Conservation (phyloP, 2,797 vertebrate genomes). For the Trematomus bernacchii region DNA sequence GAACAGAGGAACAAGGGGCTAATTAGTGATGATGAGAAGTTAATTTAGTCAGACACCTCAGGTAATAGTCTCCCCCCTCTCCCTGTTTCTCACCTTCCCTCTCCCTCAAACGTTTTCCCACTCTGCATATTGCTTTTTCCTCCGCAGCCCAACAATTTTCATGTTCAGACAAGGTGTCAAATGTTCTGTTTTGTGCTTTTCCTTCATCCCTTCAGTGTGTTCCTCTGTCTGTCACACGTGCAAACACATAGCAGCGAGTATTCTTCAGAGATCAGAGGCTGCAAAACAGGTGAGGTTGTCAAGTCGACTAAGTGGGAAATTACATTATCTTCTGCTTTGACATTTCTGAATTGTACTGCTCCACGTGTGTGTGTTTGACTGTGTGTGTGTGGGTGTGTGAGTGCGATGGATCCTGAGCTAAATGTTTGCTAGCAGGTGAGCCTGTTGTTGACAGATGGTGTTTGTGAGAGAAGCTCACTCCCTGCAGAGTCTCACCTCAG, state of each 20-base stretch:
- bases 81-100: conserved; percentile 53
- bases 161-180: conserved; percentile 74
- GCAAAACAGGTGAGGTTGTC: conserved; percentile 74
- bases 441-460: conserved; percentile 93
- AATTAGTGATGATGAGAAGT: conserved; percentile 85
- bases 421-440: conserved; percentile 89
- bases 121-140: conserved; percentile 55
- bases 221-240: conserved; percentile 33
- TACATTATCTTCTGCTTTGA: conserved; percentile 76
- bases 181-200: conserved; percentile 60
- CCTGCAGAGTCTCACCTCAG: conserved; percentile 88
- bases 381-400: background rate
- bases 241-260: conserved; percentile 29
- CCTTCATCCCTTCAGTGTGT: conserved; percentile 31
- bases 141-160: conserved; percentile 68
- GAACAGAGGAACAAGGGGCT: conserved; percentile 78
- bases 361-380: background rate
- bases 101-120: conserved; percentile 19
- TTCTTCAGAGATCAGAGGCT: conserved; percentile 63
- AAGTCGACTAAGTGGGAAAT: conserved; percentile 77
- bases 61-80: conserved; percentile 71
- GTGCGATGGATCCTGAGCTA: conserved; percentile 80
- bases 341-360: conserved; percentile 57
- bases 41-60: conserved; percentile 84
- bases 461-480: conserved; percentile 86